Percentiles rank a stretch among this genome's conserved stretches.
These are phyloP conservation scores for Carposina sasakii DNA, from an alignment of 1,140 invertebrate genomes.

Conservation along the genomic window DNA sequence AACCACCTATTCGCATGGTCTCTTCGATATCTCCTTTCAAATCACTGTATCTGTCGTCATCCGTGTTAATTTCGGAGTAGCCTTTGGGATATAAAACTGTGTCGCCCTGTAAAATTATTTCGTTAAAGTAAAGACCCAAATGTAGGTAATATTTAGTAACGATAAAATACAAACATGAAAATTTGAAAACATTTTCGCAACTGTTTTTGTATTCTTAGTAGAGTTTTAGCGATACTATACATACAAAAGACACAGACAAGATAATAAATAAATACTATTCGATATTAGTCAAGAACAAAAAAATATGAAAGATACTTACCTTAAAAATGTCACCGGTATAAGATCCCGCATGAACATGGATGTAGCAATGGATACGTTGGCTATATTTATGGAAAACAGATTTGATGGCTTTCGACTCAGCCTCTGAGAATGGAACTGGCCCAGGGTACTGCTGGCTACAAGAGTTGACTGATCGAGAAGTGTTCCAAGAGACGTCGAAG, in stretches of 20 bases:
- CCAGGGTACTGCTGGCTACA: conserved; percentile 84
- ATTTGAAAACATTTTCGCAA: too few relatives aligned
- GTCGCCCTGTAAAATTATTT: conserved; percentile 45
- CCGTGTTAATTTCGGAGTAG: conserved; percentile 34
- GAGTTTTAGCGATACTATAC: too few relatives aligned
- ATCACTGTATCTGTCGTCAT: conserved; percentile 60
- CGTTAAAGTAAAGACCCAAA: too few relatives aligned
- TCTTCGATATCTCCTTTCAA: conserved; percentile 53
- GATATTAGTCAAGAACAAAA: too few relatives aligned
- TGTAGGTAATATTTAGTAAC: too few relatives aligned
- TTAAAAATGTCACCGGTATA: conserved; percentile 29
- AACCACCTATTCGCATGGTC: conserved; percentile 48
- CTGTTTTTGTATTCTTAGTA: not conserved
- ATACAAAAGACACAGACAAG: too few relatives aligned
- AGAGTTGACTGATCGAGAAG: conserved; percentile 68
- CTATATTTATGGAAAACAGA: conserved; percentile 60
- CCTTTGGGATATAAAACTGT: conserved; percentile 54
- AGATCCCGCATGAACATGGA: conserved; percentile 42
- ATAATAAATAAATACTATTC: too few relatives aligned
- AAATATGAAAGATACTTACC: too few relatives aligned
- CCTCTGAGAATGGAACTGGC: conserved; percentile 80
- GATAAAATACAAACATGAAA: too few relatives aligned
- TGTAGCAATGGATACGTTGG: conserved; percentile 49
- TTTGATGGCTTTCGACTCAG: conserved; percentile 77
- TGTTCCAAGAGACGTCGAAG: conserved; percentile 77